Evolutionary conservation across 1,140 invertebrate species (phyloP).

Genomic region (Heliconius eleuchia): DNA sequence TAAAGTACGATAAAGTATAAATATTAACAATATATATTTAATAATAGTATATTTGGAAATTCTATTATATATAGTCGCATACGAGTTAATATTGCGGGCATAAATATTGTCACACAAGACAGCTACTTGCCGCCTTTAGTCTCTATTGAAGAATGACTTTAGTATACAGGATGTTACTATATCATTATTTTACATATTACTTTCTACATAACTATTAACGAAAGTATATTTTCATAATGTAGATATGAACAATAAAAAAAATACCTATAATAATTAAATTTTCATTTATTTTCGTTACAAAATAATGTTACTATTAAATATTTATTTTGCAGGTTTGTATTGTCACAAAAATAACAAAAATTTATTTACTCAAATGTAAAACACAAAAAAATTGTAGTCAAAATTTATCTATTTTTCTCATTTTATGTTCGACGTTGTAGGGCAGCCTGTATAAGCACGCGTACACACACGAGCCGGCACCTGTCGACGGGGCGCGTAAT

Average conservation of each 20-base stretch:
- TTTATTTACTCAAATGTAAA: no score
- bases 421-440: neutral
- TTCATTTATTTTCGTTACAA: neutral
- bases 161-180: constrained; percentile 51
- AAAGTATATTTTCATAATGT: no score
- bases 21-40: constrained; percentile 27
- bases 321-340: no score
- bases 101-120: constrained; percentile 77
- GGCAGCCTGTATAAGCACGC: constrained; percentile 60
- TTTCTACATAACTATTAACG: no score
- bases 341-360: no score
- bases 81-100: constrained; percentile 76
- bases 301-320: no score
- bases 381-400: no score
- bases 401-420: no score
- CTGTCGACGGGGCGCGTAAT: constrained; percentile 67
- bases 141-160: constrained; percentile 74
- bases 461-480: constrained; percentile 58
- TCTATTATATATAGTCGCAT: constrained; percentile 59
- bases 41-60: constrained; percentile 46
- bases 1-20: neutral
- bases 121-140: constrained; percentile 72
- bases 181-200: constrained; percentile 1
- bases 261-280: neutral
- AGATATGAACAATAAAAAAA: no score